A percentile compares a stretch with the other conserved stretches of the same genome.
These are phyloP conservation scores for Heliconius ethilla DNA, from an alignment of 2,888 invertebrate genomes.

Conservation along the genomic window DNA sequence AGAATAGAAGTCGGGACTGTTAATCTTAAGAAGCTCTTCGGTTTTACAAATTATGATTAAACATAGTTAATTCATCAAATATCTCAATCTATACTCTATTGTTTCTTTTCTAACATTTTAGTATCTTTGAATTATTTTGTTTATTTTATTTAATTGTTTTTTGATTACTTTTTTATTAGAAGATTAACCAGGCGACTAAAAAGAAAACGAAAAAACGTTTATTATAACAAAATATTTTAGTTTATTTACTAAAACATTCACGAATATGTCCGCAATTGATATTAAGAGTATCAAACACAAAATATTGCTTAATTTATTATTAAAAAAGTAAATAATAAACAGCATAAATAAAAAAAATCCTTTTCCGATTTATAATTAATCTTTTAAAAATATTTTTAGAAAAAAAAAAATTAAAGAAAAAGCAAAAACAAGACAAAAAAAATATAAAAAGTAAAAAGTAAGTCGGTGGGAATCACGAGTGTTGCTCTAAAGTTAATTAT, in stretches of 20 bases:
- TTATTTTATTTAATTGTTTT: too few relatives aligned
- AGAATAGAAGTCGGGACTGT: too few relatives aligned
- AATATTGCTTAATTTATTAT: conserved; percentile 24
- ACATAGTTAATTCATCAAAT: too few relatives aligned
- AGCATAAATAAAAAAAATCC: conserved; percentile 3
- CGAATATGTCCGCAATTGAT: background rate
- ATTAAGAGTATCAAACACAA: background rate
- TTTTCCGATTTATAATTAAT: too few relatives aligned
- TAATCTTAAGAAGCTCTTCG: too few relatives aligned
- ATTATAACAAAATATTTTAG: background rate
- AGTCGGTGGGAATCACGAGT: conserved; percentile 32
- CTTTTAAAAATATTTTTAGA: background rate
- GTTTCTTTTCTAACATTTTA: too few relatives aligned
- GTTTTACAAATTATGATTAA: too few relatives aligned
- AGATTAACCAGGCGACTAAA: background rate
- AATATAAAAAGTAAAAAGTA: conserved; percentile 6
- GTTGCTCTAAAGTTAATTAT: conserved; percentile 27
- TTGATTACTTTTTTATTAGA: background rate
- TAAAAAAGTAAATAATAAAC: conserved; percentile 11
- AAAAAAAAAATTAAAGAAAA: background rate
- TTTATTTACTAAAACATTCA: conserved; percentile 12
- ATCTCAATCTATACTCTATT: too few relatives aligned
- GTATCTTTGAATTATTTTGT: too few relatives aligned
- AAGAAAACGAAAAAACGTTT: background rate
- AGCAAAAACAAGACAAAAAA: background rate